Base-by-base conservation (phyloP, 2,888 invertebrate species). In the Balanococcus diminutus region DNA sequence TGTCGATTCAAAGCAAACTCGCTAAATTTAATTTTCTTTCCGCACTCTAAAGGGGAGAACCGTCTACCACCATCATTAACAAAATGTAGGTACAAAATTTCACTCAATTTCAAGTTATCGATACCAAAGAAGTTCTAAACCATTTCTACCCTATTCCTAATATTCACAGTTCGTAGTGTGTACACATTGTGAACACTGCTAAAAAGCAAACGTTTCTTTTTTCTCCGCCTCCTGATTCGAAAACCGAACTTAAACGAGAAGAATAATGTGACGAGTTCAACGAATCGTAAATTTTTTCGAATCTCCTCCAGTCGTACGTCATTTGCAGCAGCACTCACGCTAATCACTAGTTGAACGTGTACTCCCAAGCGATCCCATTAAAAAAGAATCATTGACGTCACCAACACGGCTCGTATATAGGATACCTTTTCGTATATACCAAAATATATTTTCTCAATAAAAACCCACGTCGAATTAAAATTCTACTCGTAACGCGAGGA, bases 341-440 rank as follows among this genome's bases (percentile, higher is more conserved):
- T 25, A 67, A 67, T 67, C 61, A 67, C 61, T 28, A 67, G 61
- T 67, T 67, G 61, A 67, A 67, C 61, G 61, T n/a, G 9, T 51
- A 51, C 51, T 67, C 61, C 61, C 61, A 11, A 67, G 61, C 61
- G 61, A 67, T 22, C 61, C 61, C 61, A 67, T 67, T 67, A 67
- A 67, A 67, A 67, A 67, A 67, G 19, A 51, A 51, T 51, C 51
- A 51, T 51, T 51, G 51, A 51, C 51, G 51, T 51, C 51, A 51
- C 51, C n/a, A 51, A 51, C 51, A 51, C 19, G 51, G 51, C 51
- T 19, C 6, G 5, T 5, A 51, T n/a, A n/a, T n/a, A n/a, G n/a
- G 51, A 19, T 19, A 51, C 51, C 51, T 51, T 51, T 51, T 51
- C 19, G 51, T 51, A 51, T 9, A 51, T 19, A n/a, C n/a, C n/a